phyloP scores from a whole-genome alignment of 2,113 vertebrate genomes.

The Phoxinus phoxinus region DNA sequence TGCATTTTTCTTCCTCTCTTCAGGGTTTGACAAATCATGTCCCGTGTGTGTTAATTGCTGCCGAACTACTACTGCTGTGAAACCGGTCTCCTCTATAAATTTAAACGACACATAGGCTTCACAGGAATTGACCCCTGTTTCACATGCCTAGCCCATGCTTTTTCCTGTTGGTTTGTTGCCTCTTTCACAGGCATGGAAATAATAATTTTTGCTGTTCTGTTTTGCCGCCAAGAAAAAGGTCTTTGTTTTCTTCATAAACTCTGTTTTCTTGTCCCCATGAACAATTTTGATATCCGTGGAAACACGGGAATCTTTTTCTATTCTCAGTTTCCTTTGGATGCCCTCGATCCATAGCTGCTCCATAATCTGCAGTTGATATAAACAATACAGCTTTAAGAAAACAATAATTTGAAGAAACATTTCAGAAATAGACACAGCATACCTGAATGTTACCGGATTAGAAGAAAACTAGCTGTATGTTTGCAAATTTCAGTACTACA shows the following conservation, averaged over 20 bases:
- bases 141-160: background rate
- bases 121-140: constrained; percentile 19
- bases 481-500: background rate
- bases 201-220: constrained; percentile 7
- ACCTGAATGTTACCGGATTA: background rate
- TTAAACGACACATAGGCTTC: background rate
- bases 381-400: background rate
- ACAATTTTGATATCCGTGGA: background rate
- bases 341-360: constrained; percentile 19
- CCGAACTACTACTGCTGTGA: background rate
- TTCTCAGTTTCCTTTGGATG: background rate
- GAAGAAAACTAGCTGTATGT: background rate
- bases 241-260: constrained; percentile 20
- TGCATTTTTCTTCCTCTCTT: background rate
- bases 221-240: background rate
- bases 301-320: constrained; percentile 9
- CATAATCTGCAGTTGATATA: constrained; percentile 18
- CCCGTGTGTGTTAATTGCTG: background rate
- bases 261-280: constrained; percentile 3
- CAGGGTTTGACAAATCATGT: constrained; percentile 21
- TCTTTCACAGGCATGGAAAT: constrained; percentile 3
- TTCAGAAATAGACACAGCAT: background rate
- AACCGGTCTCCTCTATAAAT: background rate
- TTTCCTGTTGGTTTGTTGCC: constrained; percentile 1
- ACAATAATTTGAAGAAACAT: constrained; percentile 52